Evolutionary conservation across 1,140 invertebrate genomes (phyloP), one percentile per base, ranked within the genome.

Genomic region (Solenopsis fugax): DNA sequence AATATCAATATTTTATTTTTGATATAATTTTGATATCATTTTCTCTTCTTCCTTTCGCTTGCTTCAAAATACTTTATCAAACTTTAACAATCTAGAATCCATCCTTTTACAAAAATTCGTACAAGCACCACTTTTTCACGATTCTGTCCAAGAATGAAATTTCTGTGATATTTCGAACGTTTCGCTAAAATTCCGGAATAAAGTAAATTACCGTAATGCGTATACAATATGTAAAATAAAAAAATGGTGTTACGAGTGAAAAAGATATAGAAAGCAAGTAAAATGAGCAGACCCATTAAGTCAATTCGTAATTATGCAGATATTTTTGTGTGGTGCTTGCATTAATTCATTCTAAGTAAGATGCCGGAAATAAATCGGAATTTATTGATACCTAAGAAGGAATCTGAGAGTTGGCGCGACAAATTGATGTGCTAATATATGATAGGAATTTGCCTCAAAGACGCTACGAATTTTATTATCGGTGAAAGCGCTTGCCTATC

Each of bases 381-480:
- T 85, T 85, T 82, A 82, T 82, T 54, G 54, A 29, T 2, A 82
- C 0, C 45, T 52, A 41, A 12, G 13, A 54, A 73, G 48, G 45
- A 77, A 77, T 85, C 9, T 77, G 56, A 48, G 21, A 85, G 50
- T 52, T 10, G 24, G 2, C 34, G 5, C 45, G 58, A 77, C 45
- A 77, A 85, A 77, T 77, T 29, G 56, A 77, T 85, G 72, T 85
- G 82, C 72, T 85, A 85, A 85, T 77, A 65, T 29, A 50, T 75
- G 81, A 45, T 21, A 50, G 48, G 48, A 85, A 76, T 85, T 29
- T 64, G 13, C n/a, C 4, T 73, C 21, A 41, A n/a, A 72, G 58
- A 76, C n/a, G n/a, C 48, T 1, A 85, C 37, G 58, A 67, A 85
- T 77, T 77, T 85, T 85, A 85, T 77, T 52, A 29, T n/a, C 9